Evolutionary conservation across 2,113 vertebrate genomes (phyloP).

Genomic region (Redunca redunca): DNA sequence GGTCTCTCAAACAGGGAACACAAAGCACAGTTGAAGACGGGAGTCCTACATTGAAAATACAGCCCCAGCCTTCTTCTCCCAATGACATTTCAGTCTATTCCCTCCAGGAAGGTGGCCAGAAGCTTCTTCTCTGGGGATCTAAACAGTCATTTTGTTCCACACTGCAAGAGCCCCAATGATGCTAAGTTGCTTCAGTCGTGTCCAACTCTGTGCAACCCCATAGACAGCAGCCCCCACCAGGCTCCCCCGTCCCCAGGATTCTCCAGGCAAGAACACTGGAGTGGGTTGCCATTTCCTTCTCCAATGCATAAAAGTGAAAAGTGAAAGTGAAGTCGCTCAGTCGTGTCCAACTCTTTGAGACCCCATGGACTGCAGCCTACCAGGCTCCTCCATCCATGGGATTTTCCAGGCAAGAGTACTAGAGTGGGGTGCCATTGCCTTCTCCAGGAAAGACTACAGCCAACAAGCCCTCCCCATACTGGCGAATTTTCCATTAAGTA

Average conservation of each 20-base stretch:
- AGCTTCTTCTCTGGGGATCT: neutral
- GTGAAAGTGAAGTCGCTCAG: too few relatives aligned
- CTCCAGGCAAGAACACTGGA: too few relatives aligned
- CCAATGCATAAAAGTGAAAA: too few relatives aligned
- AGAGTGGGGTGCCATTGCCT: too few relatives aligned
- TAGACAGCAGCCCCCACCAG: too few relatives aligned
- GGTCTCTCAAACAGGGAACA: neutral
- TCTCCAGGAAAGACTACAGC: neutral
- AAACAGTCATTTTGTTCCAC: neutral
- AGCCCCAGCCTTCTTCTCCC: neutral
- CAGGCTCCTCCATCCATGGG: too few relatives aligned
- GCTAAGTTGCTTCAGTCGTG: too few relatives aligned
- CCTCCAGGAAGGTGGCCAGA: neutral
- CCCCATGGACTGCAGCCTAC: too few relatives aligned
- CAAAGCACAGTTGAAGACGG: neutral
- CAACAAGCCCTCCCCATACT: neutral
- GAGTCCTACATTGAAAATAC: neutral
- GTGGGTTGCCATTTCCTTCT: too few relatives aligned
- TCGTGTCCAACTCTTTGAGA: accelerated
- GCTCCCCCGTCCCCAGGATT: too few relatives aligned
- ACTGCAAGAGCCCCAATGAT: neutral
- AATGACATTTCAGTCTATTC: neutral
- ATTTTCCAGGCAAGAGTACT: too few relatives aligned
- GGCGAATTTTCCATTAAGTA: neutral
- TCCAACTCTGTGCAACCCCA: too few relatives aligned